These are phyloP conservation scores for Hippopotamyrus pictus DNA, from an alignment of 2,797 vertebrate genomes.

Conservation along the genomic window DNA sequence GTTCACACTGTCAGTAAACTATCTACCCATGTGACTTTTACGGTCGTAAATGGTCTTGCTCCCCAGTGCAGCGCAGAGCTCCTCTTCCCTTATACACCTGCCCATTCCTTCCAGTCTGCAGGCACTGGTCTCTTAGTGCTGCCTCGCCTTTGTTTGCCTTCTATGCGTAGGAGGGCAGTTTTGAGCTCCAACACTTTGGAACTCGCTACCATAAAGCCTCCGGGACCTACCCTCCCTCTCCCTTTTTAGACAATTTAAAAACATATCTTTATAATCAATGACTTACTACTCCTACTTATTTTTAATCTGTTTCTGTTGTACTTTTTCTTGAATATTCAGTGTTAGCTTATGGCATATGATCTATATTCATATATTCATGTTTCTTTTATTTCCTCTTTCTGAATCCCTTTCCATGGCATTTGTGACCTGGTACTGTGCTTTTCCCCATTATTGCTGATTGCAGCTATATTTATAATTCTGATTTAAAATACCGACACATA, in stretches of 20 bases:
- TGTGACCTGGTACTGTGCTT: neutral
- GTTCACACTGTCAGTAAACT: neutral
- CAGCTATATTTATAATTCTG: neutral
- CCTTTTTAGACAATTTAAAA: neutral
- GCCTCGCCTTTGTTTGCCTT: neutral
- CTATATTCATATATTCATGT: neutral
- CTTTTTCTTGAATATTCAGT: neutral
- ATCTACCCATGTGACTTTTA: neutral
- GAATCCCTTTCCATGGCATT: neutral
- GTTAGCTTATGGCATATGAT: neutral
- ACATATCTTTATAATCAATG: neutral
- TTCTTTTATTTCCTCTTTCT: neutral
- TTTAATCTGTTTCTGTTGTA: neutral
- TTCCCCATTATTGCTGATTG: neutral
- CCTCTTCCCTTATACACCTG: neutral
- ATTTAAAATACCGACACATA: neutral
- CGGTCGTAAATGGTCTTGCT: neutral
- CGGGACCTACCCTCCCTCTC: neutral
- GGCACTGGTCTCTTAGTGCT: neutral
- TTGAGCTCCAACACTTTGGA: neutral
- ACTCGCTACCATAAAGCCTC: neutral
- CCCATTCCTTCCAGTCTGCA: neutral
- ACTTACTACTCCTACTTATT: neutral
- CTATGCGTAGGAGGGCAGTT: neutral
- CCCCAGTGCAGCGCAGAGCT: neutral